phyloP scores from a whole-genome alignment of 2,888 invertebrate species.

The Leucania comma region DNA sequence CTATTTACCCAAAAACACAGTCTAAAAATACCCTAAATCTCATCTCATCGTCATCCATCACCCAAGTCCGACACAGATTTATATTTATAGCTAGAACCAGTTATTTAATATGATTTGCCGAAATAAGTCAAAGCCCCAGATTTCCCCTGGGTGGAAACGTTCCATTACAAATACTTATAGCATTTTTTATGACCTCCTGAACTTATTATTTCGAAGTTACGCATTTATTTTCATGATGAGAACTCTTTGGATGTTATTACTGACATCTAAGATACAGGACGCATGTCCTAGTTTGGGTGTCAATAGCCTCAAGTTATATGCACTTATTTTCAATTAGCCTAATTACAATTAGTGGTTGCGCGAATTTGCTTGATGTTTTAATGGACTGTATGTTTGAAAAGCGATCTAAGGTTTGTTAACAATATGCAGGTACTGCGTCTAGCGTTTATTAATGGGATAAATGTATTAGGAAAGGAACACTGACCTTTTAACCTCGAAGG shows the following conservation, averaged over 20 bases:
- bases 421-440: too few species aligned
- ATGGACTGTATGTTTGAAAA: too few species aligned
- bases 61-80: slow-evolving; percentile 36
- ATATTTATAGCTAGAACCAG: slow-evolving; percentile 53
- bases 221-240: slow-evolving; percentile 31
- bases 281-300: too few species aligned
- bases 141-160: slow-evolving; percentile 68
- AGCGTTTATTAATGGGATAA: too few species aligned
- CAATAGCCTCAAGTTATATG: too few species aligned
- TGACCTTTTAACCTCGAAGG: too few species aligned
- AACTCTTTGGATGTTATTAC: slow-evolving; percentile 18
- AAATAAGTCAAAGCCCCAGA: slow-evolving; percentile 70
- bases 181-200: slow-evolving; percentile 67
- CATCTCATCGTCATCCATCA: slow-evolving; percentile 25
- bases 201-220: slow-evolving; percentile 62
- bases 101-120: slow-evolving; percentile 69
- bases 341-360: too few species aligned
- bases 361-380: too few species aligned
- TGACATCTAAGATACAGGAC: too few species aligned
- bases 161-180: slow-evolving; percentile 58
- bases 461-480: too few species aligned
- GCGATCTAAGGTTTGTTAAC: too few species aligned
- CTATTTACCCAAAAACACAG: not conserved
- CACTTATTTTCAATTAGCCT: too few species aligned
- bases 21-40: slow-evolving; percentile 2